phyloP scores from a whole-genome alignment of 2,113 vertebrate species.

The Platichthys flesus region DNA sequence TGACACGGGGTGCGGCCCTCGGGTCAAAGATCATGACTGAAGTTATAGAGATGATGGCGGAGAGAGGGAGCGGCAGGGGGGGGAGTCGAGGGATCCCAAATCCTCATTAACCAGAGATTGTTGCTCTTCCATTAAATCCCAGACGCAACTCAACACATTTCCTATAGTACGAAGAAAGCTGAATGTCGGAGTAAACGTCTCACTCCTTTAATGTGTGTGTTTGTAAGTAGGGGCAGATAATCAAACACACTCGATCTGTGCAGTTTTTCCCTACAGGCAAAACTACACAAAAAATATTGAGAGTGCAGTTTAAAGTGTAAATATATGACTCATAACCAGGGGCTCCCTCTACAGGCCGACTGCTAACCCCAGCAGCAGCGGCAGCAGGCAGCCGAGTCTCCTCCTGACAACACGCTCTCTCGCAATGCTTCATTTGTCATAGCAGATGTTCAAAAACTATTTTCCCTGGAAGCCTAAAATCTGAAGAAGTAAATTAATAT shows the following conservation, averaged over 20 bases:
- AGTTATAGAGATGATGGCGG: slow-evolving; percentile 78
- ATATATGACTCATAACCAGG: slow-evolving; percentile 51
- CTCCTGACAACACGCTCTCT: slow-evolving; percentile 68
- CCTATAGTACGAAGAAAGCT: not conserved
- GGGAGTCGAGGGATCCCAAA: slow-evolving; percentile 71
- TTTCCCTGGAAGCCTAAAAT: slow-evolving; percentile 82
- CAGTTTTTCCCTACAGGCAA: slow-evolving; percentile 19
- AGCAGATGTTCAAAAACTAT: slow-evolving; percentile 83
- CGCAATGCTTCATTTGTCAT: slow-evolving; percentile 79
- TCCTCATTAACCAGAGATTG: slow-evolving; percentile 79
- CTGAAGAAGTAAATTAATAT: slow-evolving; percentile 85
- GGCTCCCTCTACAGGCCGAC: slow-evolving; percentile 79
- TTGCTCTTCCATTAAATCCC: slow-evolving; percentile 65
- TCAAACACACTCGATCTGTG: slow-evolving; percentile 6
- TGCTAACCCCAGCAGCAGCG: slow-evolving; percentile 31
- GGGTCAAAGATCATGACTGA: slow-evolving; percentile 83
- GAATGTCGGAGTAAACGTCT: not conserved
- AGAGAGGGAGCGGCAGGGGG: slow-evolving; percentile 51
- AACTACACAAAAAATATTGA: slow-evolving; percentile 17
- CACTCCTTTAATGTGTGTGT: not conserved
- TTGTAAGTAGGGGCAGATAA: not conserved
- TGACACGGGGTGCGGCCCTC: slow-evolving; percentile 76
- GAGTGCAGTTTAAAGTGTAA: slow-evolving; percentile 9
- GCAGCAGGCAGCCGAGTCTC: slow-evolving; percentile 13
- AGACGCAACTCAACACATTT: slow-evolving; percentile 33